Evolutionary conservation across 2,113 vertebrate species (phyloP).

Genomic region (Mirza zaza): DNA sequence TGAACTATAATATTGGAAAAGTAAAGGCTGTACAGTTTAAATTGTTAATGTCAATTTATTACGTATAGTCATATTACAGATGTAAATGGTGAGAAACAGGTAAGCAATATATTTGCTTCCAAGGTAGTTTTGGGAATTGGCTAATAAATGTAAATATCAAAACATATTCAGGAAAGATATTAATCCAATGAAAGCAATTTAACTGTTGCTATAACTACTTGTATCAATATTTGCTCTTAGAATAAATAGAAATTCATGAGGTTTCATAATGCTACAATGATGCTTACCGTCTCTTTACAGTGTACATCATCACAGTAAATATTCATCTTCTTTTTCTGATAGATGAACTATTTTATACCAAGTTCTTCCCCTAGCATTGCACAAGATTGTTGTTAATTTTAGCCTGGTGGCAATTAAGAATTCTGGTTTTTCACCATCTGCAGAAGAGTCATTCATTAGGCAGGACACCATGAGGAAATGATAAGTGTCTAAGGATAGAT

Average conservation of each 20-base stretch:
- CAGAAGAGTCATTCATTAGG: constrained; percentile 66
- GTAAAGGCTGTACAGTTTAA: not conserved
- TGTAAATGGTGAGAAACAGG: not conserved
- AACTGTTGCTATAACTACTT: not conserved
- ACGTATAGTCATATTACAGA: not conserved
- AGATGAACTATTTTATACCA: constrained; percentile 8
- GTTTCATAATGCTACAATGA: not conserved
- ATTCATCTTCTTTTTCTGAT: constrained; percentile 13
- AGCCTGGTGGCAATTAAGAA: constrained; percentile 63
- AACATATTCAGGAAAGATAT: not conserved
- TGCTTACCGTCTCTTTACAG: not conserved
- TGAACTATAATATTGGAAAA: not conserved
- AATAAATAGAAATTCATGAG: not conserved
- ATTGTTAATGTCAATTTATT: not conserved
- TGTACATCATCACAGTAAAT: not conserved
- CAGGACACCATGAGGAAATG: constrained; percentile 46
- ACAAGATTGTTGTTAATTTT: constrained; percentile 62
- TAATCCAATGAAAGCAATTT: not conserved
- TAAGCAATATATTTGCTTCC: not conserved
- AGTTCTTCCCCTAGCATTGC: constrained; percentile 19
- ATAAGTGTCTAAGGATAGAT: constrained; percentile 53
- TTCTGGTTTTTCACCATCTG: constrained; percentile 54
- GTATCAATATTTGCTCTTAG: not conserved
- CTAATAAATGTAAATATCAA: constrained; percentile 7
- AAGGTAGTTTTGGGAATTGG: not conserved